These are phyloP conservation scores for Melanotaenia duboulayi DNA, from an alignment of 2,113 vertebrate species.

Conservation along the genomic window DNA sequence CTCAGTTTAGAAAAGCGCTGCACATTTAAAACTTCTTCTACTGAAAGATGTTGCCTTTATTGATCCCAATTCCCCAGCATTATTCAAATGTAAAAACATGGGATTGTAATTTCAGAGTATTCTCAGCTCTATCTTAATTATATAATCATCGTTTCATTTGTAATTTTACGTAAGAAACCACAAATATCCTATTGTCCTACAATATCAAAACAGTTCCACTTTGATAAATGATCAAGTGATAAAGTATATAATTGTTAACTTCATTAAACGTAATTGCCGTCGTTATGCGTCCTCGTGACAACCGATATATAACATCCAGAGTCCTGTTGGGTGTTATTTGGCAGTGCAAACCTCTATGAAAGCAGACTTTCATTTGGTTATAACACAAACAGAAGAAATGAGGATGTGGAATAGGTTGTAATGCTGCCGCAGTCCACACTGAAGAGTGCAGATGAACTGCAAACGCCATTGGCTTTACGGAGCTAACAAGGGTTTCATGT, in stretches of 20 bases:
- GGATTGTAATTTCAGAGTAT: no score
- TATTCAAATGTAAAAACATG: no score
- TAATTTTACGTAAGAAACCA: no score
- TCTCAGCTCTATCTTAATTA: no score
- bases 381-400: slow-evolving; percentile 6
- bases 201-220: background rate
- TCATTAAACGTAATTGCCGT: background rate
- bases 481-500: background rate
- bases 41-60: slow-evolving; percentile 2
- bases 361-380: no score
- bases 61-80: background rate
- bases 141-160: background rate
- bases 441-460: slow-evolving; percentile 22
- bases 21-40: slow-evolving; percentile 13
- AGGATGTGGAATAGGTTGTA: background rate
- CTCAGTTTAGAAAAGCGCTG: slow-evolving; percentile 30
- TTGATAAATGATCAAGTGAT: background rate
- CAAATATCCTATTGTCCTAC: no score
- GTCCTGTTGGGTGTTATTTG: no score
- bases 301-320: no score
- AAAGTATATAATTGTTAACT: background rate
- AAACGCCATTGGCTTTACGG: background rate
- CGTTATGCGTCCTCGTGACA: background rate
- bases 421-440: slow-evolving; percentile 21
- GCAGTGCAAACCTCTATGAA: no score